Percentiles rank a stretch among this genome's conserved stretches.
Evolutionary conservation across 2,797 vertebrate species (phyloP).

Genomic region (Sebastes dallii): DNA sequence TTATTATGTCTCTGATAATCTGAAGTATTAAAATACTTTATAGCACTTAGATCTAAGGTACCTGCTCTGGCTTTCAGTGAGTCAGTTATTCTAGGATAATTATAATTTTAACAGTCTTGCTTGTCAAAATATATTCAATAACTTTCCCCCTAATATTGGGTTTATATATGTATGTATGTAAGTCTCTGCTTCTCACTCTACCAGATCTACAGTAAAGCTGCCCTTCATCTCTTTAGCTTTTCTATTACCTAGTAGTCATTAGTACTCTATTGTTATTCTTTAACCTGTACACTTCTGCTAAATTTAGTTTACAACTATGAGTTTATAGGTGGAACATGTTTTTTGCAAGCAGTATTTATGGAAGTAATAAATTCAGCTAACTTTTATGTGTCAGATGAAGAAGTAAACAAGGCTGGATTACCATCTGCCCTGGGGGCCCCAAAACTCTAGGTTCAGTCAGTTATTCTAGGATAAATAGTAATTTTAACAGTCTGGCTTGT

Average conservation of each 20-base stretch:
- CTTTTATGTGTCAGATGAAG: too few relatives aligned
- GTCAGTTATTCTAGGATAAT: too few relatives aligned
- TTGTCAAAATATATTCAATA: neutral
- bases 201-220: neutral
- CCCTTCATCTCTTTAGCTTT: too few relatives aligned
- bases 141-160: neutral
- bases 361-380: too few relatives aligned
- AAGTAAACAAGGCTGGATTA: neutral
- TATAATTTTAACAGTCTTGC: neutral
- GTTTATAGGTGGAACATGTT: too few relatives aligned
- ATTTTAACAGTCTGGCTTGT: neutral
- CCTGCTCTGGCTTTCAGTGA: too few relatives aligned
- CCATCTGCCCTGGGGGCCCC: too few relatives aligned
- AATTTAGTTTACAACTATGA: fast-evolving
- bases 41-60: too few relatives aligned
- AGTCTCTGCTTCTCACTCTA: neutral
- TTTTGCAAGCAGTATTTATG: neutral
- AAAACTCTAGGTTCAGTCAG: too few relatives aligned
- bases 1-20: too few relatives aligned
- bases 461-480: neutral
- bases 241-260: too few relatives aligned
- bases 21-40: too few relatives aligned
- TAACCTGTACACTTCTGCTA: neutral
- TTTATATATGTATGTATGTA: neutral
- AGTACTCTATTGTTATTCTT: neutral